phyloP scores from a whole-genome alignment of 2,113 vertebrate species.

The Halichoerus grypus region DNA sequence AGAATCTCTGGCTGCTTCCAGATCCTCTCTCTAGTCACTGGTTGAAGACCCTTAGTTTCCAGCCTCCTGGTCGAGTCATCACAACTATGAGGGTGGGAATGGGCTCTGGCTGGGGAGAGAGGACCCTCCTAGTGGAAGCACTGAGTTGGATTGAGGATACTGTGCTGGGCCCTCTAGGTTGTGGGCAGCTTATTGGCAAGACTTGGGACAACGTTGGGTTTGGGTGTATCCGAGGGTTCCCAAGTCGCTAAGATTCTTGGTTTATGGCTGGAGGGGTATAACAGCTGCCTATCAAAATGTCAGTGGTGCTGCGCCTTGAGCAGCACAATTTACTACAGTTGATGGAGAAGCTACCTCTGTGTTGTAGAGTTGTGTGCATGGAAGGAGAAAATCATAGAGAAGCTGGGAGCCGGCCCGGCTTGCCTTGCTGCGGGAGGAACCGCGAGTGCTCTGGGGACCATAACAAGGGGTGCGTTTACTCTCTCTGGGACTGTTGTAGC shows the following conservation, averaged over 20 bases:
- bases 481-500: constrained; percentile 44
- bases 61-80: not conserved
- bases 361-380: not conserved
- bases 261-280: not conserved
- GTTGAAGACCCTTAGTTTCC: not conserved
- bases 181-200: not conserved
- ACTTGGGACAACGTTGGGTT: not conserved
- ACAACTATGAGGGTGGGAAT: not conserved
- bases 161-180: not conserved
- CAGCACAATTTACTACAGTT: not conserved
- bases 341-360: constrained; percentile 56
- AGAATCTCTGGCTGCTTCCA: not conserved
- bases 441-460: not conserved
- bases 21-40: not conserved
- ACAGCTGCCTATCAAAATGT: not conserved
- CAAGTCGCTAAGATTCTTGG: not conserved
- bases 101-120: not conserved
- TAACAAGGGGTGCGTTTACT: constrained; percentile 48
- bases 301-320: not conserved
- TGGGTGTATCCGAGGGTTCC: not conserved
- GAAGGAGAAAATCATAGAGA: not conserved
- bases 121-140: not conserved
- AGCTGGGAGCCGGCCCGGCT: not conserved
- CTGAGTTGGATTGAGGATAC: not conserved
- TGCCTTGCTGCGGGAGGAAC: not conserved